Percentiles rank a stretch among this genome's conserved stretches.
These are phyloP conservation scores for Argynnis bischoffii DNA, from an alignment of 2,888 invertebrate species.

Conservation along the genomic window DNA sequence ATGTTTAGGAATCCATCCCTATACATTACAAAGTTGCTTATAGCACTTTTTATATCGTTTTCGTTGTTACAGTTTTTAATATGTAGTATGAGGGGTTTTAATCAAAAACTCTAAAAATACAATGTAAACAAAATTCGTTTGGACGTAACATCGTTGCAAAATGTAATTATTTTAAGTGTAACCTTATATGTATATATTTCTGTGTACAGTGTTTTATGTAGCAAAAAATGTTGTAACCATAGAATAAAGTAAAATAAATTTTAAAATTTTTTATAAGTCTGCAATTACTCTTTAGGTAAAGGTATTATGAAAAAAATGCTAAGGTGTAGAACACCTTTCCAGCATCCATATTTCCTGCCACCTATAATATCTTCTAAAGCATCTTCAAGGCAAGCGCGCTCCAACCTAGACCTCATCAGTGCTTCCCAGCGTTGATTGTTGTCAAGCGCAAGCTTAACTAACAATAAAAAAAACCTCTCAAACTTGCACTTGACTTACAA, in stretches of 20 bases:
- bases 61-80: constrained; percentile 7
- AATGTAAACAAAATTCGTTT: constrained; percentile 10
- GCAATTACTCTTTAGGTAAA: no score
- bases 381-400: no score
- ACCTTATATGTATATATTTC: not conserved
- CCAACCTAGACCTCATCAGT: no score
- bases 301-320: no score
- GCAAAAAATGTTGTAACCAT: not conserved
- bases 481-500: no score
- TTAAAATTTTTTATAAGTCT: no score
- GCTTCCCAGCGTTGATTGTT: no score
- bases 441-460: no score
- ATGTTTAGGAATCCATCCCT: not conserved
- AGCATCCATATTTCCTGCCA: no score
- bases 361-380: no score
- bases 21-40: not conserved
- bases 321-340: no score
- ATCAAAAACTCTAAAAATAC: constrained; percentile 1
- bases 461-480: no score
- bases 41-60: not conserved
- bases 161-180: constrained; percentile 23
- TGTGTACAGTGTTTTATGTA: not conserved
- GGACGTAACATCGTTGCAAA: constrained; percentile 8
- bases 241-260: not conserved
- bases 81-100: not conserved